Percentiles rank a stretch among this genome's conserved stretches.
phyloP scores from a whole-genome alignment of 1,140 invertebrate genomes.

The Paracyclopina nana region DNA sequence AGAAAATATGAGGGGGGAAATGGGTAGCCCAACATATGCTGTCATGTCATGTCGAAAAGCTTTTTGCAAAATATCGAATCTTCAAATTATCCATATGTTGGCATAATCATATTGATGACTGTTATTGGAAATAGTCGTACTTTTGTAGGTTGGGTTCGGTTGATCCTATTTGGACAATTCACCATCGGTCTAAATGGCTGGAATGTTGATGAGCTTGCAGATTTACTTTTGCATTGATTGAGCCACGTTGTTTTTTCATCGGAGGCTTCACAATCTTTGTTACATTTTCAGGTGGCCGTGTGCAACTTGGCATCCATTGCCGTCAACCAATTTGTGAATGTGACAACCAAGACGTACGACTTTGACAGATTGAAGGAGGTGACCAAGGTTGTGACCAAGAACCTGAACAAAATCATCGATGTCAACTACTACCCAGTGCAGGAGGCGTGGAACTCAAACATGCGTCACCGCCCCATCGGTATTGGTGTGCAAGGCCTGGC shows the following conservation, averaged over 20 bases:
- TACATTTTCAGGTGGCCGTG: conserved; percentile 50
- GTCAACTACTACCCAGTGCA: conserved; percentile 86
- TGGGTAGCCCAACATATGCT: no score
- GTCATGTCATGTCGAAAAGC: no score
- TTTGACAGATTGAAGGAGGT: conserved; percentile 72
- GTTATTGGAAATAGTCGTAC: no score
- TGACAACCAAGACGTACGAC: conserved; percentile 54
- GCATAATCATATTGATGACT: no score
- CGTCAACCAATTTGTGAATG: conserved; percentile 82
- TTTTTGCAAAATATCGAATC: no score
- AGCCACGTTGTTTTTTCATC: conserved; percentile 6
- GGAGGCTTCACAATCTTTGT: conserved; percentile 16
- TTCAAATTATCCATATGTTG: no score
- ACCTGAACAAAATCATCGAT: conserved; percentile 95
- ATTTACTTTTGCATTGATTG: not conserved
- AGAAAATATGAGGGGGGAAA: no score
- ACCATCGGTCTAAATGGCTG: no score
- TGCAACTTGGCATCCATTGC: conserved; percentile 97
- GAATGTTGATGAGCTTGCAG: not conserved
- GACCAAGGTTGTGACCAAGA: conserved; percentile 67
- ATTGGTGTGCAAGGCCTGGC: conserved; percentile 94
- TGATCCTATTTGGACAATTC: no score
- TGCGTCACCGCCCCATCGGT: conserved; percentile 76
- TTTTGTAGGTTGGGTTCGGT: no score
- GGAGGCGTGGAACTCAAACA: conserved; percentile 60